These are phyloP conservation scores for Drosophila affinis DNA, from an alignment of 2,888 invertebrate species.

Conservation along the genomic window DNA sequence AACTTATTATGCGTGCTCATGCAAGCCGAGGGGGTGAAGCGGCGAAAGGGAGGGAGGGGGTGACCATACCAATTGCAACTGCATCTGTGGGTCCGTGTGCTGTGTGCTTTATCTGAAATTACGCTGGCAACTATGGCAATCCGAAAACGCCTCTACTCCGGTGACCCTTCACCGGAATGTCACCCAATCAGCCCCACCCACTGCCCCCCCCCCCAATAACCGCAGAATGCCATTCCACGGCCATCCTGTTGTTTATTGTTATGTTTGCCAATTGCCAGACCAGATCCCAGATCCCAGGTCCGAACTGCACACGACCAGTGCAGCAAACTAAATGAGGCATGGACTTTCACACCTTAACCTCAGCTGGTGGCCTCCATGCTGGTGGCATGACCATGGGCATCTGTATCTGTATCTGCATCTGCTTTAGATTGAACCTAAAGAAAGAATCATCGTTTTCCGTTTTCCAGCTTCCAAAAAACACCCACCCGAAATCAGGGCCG, in stretches of 20 bases:
- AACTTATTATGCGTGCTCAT: slow-evolving; percentile 76
- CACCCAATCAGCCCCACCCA: background rate
- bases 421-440: background rate
- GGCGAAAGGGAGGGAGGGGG: background rate
- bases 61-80: slow-evolving; percentile 13
- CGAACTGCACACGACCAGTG: no score
- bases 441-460: no score
- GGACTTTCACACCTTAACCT: slow-evolving; percentile 44
- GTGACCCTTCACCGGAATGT: background rate
- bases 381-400: background rate
- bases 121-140: slow-evolving; percentile 40
- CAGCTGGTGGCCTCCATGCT: slow-evolving; percentile 21
- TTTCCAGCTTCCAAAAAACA: no score
- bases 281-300: no score
- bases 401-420: no score
- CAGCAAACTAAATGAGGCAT: slow-evolving; percentile 31
- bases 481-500: no score
- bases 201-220: background rate
- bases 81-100: slow-evolving; percentile 7
- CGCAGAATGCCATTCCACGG: slow-evolving; percentile 15
- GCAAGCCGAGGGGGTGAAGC: slow-evolving; percentile 33
- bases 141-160: background rate
- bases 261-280: slow-evolving; percentile 43
- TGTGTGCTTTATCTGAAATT: slow-evolving; percentile 51
- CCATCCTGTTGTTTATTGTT: slow-evolving; percentile 38